Conservation (phyloP, 2,797 vertebrate genomes). For the Melanotaenia parkinsoni region DNA sequence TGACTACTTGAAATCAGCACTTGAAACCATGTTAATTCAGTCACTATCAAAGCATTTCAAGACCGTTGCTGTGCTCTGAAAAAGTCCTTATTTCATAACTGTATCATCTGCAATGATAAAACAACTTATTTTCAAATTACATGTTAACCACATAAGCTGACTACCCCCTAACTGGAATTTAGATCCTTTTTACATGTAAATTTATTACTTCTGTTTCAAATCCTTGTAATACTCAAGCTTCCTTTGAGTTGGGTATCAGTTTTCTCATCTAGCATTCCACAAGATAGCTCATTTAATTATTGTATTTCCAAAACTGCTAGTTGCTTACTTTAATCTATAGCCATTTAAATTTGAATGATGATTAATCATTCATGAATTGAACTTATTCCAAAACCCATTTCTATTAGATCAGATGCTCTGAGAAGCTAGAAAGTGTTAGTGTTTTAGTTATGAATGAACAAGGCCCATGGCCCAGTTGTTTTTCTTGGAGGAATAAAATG, state of each 20-base stretch:
- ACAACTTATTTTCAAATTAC: background rate
- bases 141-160: background rate
- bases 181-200: background rate
- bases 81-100: background rate
- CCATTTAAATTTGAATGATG: background rate
- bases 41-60: background rate
- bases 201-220: too few species aligned
- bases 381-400: background rate
- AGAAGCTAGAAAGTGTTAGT: background rate
- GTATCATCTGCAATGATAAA: background rate
- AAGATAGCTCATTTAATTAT: background rate
- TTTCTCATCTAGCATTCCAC: background rate
- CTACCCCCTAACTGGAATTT: background rate
- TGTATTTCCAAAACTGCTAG: background rate
- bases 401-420: background rate
- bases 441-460: conserved; percentile 17
- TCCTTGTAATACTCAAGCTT: background rate
- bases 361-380: background rate
- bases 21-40: background rate
- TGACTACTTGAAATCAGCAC: background rate
- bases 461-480: conserved; percentile 19
- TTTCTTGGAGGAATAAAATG: conserved; percentile 14
- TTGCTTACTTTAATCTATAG: background rate
- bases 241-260: background rate
- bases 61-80: background rate